phyloP scores from a whole-genome alignment of 2,113 vertebrate genomes.

The Sminthopsis crassicaudata region DNA sequence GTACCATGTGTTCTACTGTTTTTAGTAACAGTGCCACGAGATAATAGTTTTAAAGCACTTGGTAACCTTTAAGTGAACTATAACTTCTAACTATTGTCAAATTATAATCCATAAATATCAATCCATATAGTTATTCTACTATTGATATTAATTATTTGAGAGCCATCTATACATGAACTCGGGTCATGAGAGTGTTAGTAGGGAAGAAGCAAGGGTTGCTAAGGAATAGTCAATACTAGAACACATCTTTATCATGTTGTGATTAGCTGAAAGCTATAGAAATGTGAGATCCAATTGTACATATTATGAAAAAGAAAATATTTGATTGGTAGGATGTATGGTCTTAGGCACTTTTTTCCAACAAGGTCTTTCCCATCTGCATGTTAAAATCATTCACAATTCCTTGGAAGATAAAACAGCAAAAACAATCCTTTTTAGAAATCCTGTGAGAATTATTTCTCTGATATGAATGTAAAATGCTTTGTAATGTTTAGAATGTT shows the following conservation, averaged over 20 bases:
- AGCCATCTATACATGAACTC: background rate
- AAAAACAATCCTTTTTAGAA: background rate
- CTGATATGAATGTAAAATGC: background rate
- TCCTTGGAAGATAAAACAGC: background rate
- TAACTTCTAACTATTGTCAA: too few species aligned
- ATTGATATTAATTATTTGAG: background rate
- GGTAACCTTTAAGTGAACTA: too few species aligned
- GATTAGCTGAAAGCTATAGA: background rate
- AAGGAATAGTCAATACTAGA: background rate
- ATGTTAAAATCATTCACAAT: background rate
- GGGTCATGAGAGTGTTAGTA: background rate
- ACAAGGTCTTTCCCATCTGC: background rate
- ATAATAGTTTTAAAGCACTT: background rate
- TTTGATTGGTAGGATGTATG: background rate
- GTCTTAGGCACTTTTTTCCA: background rate
- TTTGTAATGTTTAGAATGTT: background rate
- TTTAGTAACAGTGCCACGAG: background rate
- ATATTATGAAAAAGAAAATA: background rate
- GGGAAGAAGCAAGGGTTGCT: background rate
- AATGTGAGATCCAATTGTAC: background rate
- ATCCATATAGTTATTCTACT: background rate
- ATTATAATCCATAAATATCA: background rate
- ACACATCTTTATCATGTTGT: background rate
- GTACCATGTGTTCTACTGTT: background rate
- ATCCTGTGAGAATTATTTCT: background rate